Evolutionary conservation across 2,797 vertebrate genomes (phyloP), one percentile per base, ranked within the genome.

Genomic region (Furcifer pardalis): DNA sequence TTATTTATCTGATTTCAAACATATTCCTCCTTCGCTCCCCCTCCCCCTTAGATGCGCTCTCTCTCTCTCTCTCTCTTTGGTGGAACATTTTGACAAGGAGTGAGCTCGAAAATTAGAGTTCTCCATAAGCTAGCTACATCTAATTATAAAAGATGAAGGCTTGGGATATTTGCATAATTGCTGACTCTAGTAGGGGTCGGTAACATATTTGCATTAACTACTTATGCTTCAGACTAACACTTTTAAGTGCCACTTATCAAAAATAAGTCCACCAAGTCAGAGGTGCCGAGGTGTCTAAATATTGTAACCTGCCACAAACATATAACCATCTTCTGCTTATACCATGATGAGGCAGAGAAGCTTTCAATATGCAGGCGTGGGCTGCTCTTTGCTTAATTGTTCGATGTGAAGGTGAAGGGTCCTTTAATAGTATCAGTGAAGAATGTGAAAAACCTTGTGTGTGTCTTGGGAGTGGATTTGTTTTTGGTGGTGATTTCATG

Each of bases 161-260:
- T 96, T 94, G 92, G 88, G 93, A 94, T 95, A 96, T 96, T 96
- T 96, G 93, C 96, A 96, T 96, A 96, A 96, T 96, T 96, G 94
- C 95, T 94, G 94, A 94, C 94, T 91, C 92, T 95, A 94, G 92
- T 94, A 95, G 94, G 94, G 96, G 96, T 96, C 95, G 88, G 94
- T 95, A 96, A 96, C 96, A 96, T 96, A 96, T 96, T 96, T 96
- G 96, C 96, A 96, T 96, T 96, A 96, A 95, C 96, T 96, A 94
- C 96, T 96, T 96, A 95, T 91, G 95, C 94, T 95, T 93, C 95
- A 93, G 95, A 96, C 95, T 93, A 95, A 95, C 95, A 96, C 91
- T 96, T 96, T 96, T 92, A 96, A 96, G 95, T 91, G 96, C 93
- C 95, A 95, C 95, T 96, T 95, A 95, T 94, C 87, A 92, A 94